Percentiles rank a stretch among this genome's conserved stretches.
Conservation (phyloP, 2,113 vertebrate species). For the Phainopepla nitens region DNA sequence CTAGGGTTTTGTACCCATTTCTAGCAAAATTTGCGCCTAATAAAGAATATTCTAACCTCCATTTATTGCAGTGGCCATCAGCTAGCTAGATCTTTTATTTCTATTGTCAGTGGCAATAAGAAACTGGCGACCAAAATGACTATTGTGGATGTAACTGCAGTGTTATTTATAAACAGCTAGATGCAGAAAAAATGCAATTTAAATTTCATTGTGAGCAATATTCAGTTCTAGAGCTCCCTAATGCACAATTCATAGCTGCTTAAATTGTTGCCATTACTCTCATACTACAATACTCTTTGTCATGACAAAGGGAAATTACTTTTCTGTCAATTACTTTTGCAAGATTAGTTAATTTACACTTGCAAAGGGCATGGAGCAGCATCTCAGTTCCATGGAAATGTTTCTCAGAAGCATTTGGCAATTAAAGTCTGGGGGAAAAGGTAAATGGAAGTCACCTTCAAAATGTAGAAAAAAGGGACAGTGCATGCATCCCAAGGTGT, state of each 20-base stretch:
- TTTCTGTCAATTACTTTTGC: conserved; percentile 44
- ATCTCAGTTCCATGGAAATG: background rate
- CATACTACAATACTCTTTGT: conserved; percentile 41
- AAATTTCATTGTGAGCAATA: conserved; percentile 43
- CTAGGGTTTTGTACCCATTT: background rate
- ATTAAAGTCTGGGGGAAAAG: background rate
- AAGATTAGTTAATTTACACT: conserved; percentile 51
- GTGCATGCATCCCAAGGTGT: background rate
- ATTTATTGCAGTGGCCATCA: background rate
- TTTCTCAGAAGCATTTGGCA: background rate
- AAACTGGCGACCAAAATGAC: background rate
- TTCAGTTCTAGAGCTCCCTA: conserved; percentile 30
- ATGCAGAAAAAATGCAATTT: conserved; percentile 43
- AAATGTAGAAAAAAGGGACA: background rate
- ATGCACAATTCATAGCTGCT: conserved; percentile 49
- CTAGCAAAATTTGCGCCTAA: background rate
- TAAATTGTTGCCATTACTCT: conserved; percentile 59
- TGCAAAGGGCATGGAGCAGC: background rate
- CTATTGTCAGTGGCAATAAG: background rate
- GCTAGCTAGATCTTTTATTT: background rate
- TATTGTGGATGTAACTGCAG: background rate
- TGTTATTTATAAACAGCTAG: conserved; percentile 60
- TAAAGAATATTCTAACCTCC: background rate
- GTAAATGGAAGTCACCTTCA: background rate
- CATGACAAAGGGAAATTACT: conserved; percentile 54